phyloP scores from a whole-genome alignment of 2,797 vertebrate species.

The Thamnophis elegans region DNA sequence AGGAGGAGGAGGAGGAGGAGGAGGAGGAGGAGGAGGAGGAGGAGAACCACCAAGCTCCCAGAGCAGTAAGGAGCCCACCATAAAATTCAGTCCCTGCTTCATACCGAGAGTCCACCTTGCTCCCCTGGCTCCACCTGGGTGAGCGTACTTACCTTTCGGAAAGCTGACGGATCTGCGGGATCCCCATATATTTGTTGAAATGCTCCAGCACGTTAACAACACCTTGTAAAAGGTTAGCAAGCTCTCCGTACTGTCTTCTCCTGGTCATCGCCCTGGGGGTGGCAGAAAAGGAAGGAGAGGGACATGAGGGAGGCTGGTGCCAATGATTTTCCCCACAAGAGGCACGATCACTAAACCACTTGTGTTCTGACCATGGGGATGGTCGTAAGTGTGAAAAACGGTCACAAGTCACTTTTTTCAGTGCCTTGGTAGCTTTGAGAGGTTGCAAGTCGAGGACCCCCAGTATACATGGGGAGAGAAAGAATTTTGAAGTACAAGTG shows the following conservation, averaged over 20 bases:
- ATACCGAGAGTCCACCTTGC: background rate
- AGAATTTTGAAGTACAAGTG: too few species aligned
- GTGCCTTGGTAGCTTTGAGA: too few species aligned
- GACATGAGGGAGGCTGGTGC: too few species aligned
- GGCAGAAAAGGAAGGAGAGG: conserved; percentile 24
- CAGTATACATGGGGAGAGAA: too few species aligned
- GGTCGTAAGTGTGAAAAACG: too few species aligned
- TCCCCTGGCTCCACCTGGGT: background rate
- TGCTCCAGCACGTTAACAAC: conserved; percentile 97
- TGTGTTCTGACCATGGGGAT: too few species aligned
- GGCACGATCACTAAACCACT: background rate
- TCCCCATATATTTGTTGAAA: conserved; percentile 97
- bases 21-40: too few species aligned
- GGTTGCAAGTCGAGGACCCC: too few species aligned
- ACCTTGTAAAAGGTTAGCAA: conserved; percentile 96
- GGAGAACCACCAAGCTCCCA: background rate
- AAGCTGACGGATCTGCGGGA: conserved; percentile 97
- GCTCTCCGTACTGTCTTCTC: conserved; percentile 94
- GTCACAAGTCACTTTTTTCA: too few species aligned
- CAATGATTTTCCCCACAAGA: background rate
- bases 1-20: too few species aligned
- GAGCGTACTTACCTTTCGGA: conserved; percentile 85
- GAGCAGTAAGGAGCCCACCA: background rate
- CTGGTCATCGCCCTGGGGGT: conserved; percentile 93
- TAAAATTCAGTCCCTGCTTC: background rate